These are phyloP conservation scores for Sus scrofa DNA, from an alignment of 2,113 vertebrate species.

Conservation along the genomic window DNA sequence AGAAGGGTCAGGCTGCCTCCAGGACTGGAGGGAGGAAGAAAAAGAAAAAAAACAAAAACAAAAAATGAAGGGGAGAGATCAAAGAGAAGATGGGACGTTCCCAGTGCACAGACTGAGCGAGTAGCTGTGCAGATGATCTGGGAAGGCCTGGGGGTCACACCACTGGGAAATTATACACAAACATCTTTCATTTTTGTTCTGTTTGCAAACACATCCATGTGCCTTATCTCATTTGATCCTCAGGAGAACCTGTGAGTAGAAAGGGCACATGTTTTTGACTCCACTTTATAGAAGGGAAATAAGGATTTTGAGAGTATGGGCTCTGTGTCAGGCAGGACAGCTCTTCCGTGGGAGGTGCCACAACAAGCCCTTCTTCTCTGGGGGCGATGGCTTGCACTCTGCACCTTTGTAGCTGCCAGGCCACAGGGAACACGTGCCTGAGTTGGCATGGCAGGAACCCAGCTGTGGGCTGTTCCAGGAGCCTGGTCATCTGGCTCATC, in stretches of 20 bases:
- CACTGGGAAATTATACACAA: neutral
- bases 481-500: neutral
- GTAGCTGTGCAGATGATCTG: neutral
- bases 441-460: neutral
- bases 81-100: neutral
- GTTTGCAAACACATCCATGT: neutral
- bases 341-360: neutral
- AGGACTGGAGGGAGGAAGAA: neutral
- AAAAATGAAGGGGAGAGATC: neutral
- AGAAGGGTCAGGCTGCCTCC: neutral
- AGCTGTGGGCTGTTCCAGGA: neutral
- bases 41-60: neutral
- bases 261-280: neutral
- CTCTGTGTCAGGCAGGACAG: neutral
- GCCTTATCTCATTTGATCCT: neutral
- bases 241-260: neutral
- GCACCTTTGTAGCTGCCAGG: neutral
- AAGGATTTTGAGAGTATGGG: neutral
- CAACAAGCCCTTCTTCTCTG: neutral
- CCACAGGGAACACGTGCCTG: fast-evolving
- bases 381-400: fast-evolving
- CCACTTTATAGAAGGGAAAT: neutral
- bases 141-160: neutral
- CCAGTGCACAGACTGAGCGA: neutral
- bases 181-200: neutral